phyloP scores from a whole-genome alignment of 2,888 invertebrate species.

The Frankliniella fusca region DNA sequence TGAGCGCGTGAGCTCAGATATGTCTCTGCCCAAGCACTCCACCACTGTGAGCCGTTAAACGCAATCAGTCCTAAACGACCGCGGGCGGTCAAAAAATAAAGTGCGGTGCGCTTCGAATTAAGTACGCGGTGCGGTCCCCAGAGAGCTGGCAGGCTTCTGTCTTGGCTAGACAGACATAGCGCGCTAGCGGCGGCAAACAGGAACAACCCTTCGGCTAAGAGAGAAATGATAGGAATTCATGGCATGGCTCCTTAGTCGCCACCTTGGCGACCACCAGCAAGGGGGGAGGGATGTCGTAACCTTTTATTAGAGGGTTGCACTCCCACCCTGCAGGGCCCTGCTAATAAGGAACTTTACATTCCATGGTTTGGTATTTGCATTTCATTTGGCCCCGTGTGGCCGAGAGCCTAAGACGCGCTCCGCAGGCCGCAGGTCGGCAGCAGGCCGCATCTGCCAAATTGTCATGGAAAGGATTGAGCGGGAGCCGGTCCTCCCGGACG shows the following conservation, averaged over 20 bases:
- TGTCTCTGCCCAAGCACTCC: no score
- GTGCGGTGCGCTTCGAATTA: background rate
- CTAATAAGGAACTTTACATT: conserved; percentile 23
- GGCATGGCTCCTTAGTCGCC: background rate
- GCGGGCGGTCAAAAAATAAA: background rate
- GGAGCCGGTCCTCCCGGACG: no score
- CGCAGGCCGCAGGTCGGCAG: background rate
- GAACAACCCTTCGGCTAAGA: no score
- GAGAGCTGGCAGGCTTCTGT: background rate
- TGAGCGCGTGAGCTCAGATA: no score
- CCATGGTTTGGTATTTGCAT: conserved; percentile 18
- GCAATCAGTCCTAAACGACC: background rate
- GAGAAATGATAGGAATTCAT: background rate
- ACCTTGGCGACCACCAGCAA: background rate
- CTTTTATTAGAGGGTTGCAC: background rate
- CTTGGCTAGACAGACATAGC: no score
- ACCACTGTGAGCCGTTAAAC: background rate
- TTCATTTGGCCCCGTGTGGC: conserved; percentile 10
- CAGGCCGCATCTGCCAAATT: conserved; percentile 20
- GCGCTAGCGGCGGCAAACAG: no score
- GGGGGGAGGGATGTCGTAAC: conserved; percentile 7
- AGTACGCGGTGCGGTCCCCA: background rate
- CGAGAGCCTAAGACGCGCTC: background rate
- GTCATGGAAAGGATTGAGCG: background rate
- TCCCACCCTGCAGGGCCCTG: background rate